Base-by-base conservation (phyloP, 2,797 vertebrate species). In the Muscicapa comitata region DNA sequence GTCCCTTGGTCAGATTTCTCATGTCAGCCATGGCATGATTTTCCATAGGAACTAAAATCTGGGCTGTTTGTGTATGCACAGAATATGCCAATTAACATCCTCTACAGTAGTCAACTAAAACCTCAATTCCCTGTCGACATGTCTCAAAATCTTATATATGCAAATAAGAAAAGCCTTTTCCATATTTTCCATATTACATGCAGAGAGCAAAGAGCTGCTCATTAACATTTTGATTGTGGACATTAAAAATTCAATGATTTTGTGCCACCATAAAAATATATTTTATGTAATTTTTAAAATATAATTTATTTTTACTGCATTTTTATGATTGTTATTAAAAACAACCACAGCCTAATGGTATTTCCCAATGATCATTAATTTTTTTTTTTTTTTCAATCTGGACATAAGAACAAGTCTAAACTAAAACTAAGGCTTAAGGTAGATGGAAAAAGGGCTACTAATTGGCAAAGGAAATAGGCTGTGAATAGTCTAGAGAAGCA, bases 71-170 rank as follows among this genome's bases (percentile, higher is more conserved):
- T 10, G 1, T 45, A 20, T 21, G 13, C 55, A 55, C 13, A 33
- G 33, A 13, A 21, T 26, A 29, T 17, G 31, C 18, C 70, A 66
- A 73, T 55, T 28, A 12, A 58, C 9, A 55, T 54, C 17, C 8
- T 58, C 72, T 19, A 1, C 2, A 48, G 33, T 0, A 81, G 20
- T 33, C 57, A 33, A 2, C 18, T 35, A 38, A 74, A 80, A 50
- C 11, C 0, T 0, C 3, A 4, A 68, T 57, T 68, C n/a, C 37
- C 4, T 45, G 1, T 10, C 37, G 8, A 35, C 13, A 10, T 19
- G 21, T 38, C 20, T 57, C 45, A 61, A 33, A 35, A 29, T 63
- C 17, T 51, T 8, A 28, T 11, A 37, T 13, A 20, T 51, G 6
- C 10, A 65, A 74, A 28, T 20, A 84, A 67, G 11, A 38, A 79